Evolutionary conservation across 2,888 invertebrate species (phyloP), one percentile per base, ranked within the genome.

Genomic region (Fissipunctia ypsillon): DNA sequence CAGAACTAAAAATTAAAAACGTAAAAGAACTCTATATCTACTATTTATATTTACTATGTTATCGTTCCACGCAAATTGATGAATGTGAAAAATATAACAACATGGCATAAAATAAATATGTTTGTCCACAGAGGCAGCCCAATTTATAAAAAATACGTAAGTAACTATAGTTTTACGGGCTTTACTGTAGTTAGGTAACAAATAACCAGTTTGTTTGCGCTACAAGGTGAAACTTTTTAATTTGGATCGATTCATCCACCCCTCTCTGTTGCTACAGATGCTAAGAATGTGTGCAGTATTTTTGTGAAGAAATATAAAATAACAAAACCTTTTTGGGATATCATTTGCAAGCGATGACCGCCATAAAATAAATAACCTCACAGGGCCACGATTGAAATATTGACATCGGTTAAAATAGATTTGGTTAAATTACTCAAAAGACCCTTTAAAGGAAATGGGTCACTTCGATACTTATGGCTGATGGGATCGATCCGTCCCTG

Each of bases 381-480:
- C 9, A 4, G 35, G 14, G 4, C 19, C n/a, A 6, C 25, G 22
- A 35, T 56, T 84, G 66, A 72, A 72, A 69, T 72, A 84, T 76
- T 7, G 41, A 45, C 9, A 28, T 31, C 57, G 22, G 35, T 67
- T 60, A 69, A 83, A 73, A 81, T 73, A 69, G 64, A 77, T 81
- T 69, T 73, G 48, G 43, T 68, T 66, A 65, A 28, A 85, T 84
- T 63, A 59, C 43, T 75, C 76, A 72, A 70, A 77, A 66, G 12
- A 31, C 61, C 64, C 57, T 78, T 48, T 52, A 63, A 73, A 74
- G 56, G 80, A 64, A 85, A 69, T 83, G 69, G 84, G 75, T 75
- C 76, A 66, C 16, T 69, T n/a, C 35, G 69, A 57, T 43, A 69
- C 73, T 83, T 76, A 75, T 52, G 41, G 64, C 52, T 19, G 25